Base-by-base conservation (phyloP, 1,140 invertebrate species). In the Pteromalus puparum region DNA sequence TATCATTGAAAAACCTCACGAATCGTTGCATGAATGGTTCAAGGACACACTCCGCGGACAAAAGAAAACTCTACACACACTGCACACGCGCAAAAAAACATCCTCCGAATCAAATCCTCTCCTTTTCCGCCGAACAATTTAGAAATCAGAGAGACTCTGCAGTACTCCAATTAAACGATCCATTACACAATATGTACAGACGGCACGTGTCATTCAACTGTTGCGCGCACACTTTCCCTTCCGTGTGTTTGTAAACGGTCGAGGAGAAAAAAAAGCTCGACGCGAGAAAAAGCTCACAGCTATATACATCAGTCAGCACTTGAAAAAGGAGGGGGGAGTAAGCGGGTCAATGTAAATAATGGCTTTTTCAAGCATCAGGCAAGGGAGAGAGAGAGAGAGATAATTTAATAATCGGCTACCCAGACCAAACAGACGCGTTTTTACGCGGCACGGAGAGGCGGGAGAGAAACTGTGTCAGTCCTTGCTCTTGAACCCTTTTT, bases 401-500 rank as follows among this genome's bases (percentile, higher is more conserved):
- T 84, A 84, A 84, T 84, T 84, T 53, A 84, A 84, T 84, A 84
- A 84, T 79, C 75, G 75, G 65, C 82, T 68, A 76, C 72, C 26
- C 81, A 38, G 81, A 21, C 75, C 46, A 79, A 83, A 83, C 67
- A 48, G 74, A 73, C 67, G 82, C 75, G 67, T 83, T 83, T 83
- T 83, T 83, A 83, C 72, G 24, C 76, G 28, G 18, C 21, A n/a
- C 53, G 1, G 18, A 9, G 10, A 15, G 46, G 21, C 48, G 53
- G 21, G 53, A 61, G 48, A 68, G 72, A 84, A 84, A 84, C 77
- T 81, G 83, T 84, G 83, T 81, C 83, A 84, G 83, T 74, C 78
- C 83, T 81, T 81, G 83, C 77, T 84, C 83, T 84, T 84, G 77
- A 84, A 84, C 83, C 83, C 78, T 48, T 84, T 84, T 84, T 84